Percentiles rank a stretch among this genome's conserved stretches.
These are phyloP conservation scores for Gymnopithys bicolor DNA, from an alignment of 2,797 vertebrate species.

Conservation along the genomic window DNA sequence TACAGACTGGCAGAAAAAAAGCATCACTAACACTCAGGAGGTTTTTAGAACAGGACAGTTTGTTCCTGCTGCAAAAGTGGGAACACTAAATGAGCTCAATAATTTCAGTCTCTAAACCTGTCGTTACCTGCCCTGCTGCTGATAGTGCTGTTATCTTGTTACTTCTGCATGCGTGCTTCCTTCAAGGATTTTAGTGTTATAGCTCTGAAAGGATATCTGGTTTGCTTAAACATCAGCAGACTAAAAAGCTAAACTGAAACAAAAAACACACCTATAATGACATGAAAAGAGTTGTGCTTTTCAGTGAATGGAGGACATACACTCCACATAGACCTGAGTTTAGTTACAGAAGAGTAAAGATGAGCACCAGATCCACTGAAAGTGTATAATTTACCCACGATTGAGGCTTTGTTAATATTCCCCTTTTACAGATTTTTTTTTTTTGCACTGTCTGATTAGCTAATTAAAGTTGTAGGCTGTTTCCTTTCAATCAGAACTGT, in stretches of 20 bases:
- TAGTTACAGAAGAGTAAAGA: neutral
- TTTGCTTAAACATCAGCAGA: constrained; percentile 40
- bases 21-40: constrained; percentile 15
- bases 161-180: constrained; percentile 48
- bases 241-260: constrained; percentile 17
- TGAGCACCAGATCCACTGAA: neutral
- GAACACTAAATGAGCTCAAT: constrained; percentile 57
- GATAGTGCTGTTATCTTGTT: constrained; percentile 71
- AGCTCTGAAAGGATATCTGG: constrained; percentile 26
- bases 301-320: neutral
- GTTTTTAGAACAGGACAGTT: constrained; percentile 39
- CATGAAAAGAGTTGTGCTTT: neutral
- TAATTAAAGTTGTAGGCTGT: constrained; percentile 69
- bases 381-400: constrained; percentile 49
- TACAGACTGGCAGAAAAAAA: neutral
- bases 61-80: constrained; percentile 63
- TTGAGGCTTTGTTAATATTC: constrained; percentile 62
- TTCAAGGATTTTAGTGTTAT: neutral
- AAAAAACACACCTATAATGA: neutral
- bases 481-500: constrained; percentile 67
- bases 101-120: constrained; percentile 66
- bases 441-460: constrained; percentile 49
- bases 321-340: neutral
- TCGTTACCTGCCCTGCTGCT: constrained; percentile 64
- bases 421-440: constrained; percentile 17